phyloP scores from a whole-genome alignment of 2,888 invertebrate genomes.

The Hydriomena furcata region DNA sequence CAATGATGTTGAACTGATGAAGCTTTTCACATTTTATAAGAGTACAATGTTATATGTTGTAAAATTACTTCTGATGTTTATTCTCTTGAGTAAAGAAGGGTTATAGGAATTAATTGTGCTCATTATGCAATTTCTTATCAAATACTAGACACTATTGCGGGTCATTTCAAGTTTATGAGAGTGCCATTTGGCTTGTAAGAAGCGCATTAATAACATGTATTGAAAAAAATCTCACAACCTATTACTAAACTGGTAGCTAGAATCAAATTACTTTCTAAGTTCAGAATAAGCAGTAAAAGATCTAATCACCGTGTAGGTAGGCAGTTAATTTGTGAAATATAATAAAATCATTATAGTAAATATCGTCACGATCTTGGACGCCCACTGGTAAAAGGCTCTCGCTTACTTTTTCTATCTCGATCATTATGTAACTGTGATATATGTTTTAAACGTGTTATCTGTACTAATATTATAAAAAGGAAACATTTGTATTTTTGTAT shows the following conservation, averaged over 20 bases:
- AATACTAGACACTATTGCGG: too few relatives aligned
- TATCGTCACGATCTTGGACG: constrained; percentile 28
- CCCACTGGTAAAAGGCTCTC: constrained; percentile 24
- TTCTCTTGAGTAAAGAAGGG: too few relatives aligned
- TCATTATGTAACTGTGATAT: constrained; percentile 21
- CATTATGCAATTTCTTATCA: too few relatives aligned
- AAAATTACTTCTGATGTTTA: too few relatives aligned
- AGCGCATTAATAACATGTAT: not conserved
- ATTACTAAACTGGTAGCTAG: constrained; percentile 19
- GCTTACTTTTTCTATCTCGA: constrained; percentile 13
- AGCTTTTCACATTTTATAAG: too few relatives aligned
- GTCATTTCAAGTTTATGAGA: not conserved
- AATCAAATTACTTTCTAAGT: constrained; percentile 30
- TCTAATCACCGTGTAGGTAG: constrained; percentile 35
- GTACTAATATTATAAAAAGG: too few relatives aligned
- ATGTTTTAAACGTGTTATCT: constrained; percentile 7
- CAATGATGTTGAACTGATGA: too few relatives aligned
- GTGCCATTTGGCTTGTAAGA: not conserved
- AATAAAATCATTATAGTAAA: constrained; percentile 32
- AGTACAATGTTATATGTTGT: too few relatives aligned
- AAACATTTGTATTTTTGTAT: too few relatives aligned
- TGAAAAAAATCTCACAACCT: constrained; percentile 3
- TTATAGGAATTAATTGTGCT: too few relatives aligned
- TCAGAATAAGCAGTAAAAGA: constrained; percentile 31
- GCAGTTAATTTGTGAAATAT: constrained; percentile 35